These are phyloP conservation scores for Myotis daubentonii DNA, from an alignment of 2,797 vertebrate genomes.

Conservation along the genomic window DNA sequence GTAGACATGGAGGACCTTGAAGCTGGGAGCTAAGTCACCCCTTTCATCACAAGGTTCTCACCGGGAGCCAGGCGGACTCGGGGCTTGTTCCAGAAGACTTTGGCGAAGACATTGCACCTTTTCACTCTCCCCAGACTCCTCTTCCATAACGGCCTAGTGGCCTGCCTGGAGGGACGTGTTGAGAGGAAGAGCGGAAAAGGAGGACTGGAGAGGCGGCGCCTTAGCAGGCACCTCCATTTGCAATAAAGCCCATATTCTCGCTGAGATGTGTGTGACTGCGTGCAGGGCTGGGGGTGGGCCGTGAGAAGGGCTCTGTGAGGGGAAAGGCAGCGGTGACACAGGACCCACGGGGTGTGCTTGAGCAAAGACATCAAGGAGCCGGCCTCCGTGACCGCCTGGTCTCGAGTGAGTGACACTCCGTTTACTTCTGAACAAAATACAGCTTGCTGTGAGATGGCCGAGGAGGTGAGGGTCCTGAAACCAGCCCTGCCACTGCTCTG, in stretches of 20 bases:
- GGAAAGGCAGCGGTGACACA: not conserved
- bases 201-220: not conserved
- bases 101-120: not conserved
- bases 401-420: not conserved
- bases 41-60: not conserved
- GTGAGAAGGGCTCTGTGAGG: not conserved
- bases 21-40: constrained; percentile 32
- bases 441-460: not conserved
- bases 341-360: not conserved
- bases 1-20: constrained; percentile 81
- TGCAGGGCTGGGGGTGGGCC: not conserved
- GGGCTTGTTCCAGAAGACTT: constrained; percentile 3
- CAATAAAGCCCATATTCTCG: constrained; percentile 44
- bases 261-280: not conserved
- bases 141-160: not conserved
- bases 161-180: not conserved
- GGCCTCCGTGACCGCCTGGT: not conserved
- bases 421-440: not conserved
- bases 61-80: not conserved
- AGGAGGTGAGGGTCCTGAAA: not conserved
- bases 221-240: not conserved
- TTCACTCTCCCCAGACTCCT: not conserved
- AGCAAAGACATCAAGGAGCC: not conserved
- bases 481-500: not conserved
- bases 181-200: not conserved